Evolutionary conservation across 2,113 vertebrate species (phyloP), one percentile per base, ranked within the genome.

Genomic region (Scartelaos histophorus): DNA sequence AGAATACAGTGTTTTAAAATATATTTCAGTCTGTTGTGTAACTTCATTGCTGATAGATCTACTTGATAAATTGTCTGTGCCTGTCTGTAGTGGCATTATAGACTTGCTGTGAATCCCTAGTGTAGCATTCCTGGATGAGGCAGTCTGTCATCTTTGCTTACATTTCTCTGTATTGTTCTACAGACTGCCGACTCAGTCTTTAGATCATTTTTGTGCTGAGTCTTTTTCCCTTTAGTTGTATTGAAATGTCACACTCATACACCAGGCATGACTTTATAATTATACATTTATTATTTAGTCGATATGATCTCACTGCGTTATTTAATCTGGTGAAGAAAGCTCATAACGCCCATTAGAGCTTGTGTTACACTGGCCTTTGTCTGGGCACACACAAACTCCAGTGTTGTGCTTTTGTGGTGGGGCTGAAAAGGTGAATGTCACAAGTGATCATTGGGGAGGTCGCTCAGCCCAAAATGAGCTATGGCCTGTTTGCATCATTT

Each of bases 351-450:
- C 57, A 60, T 25, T 17, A 19, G 34, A 38, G 60, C 34, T 64
- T 13, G 3, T 2, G 29, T 64, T 64, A 64, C 60, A 15, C 17
- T 4, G 60, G 25, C 29, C 12, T 53, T 54, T 3, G 4, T 35
- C 3, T 67, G 19, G 11, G 67, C 19, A 1, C 25, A 51, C 61
- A 66, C n/a, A 73, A 10, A 29, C 51, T 74, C 62, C 47, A 46
- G 21, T 76, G 49, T 68, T 57, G 75, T 73, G 24, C 22, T 17
- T 17, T 73, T 65, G 70, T 65, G 38, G 54, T 74, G 34, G 29
- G 46, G 62, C 49, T 74, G 46, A 60, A 67, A 57, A 70, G 58
- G 58, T 79, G 65, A 72, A 64, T 67, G 51, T 78, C 71, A 66
- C 24, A 61, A 80, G 54, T 65, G 22, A 69, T 68, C 69, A 67